A percentile compares a stretch with the other conserved stretches of the same genome.
Conservation (phyloP, 23 tunicate genomes). For the Trididemnum nubilum region DNA sequence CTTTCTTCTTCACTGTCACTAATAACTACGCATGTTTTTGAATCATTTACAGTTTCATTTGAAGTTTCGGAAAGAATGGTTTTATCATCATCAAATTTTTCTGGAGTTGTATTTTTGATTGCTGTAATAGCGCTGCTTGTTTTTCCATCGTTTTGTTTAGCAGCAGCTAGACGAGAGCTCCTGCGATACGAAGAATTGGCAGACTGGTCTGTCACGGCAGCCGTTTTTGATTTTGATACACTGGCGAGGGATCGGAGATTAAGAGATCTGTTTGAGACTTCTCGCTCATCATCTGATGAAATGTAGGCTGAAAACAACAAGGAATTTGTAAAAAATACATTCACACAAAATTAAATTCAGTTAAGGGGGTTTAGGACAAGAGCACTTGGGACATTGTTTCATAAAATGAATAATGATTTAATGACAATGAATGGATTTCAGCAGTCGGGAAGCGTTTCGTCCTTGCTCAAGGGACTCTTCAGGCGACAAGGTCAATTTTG, state of each 20-base stretch:
- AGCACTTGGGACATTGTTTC: too few species aligned
- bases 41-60: not conserved
- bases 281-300: slow-evolving; percentile 1
- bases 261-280: not conserved
- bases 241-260: slow-evolving; percentile 3
- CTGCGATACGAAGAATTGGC: not conserved
- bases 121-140: not conserved
- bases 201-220: not conserved
- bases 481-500: too few species aligned
- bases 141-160: not conserved
- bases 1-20: slow-evolving; percentile 4
- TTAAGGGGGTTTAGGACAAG: too few species aligned
- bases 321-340: too few species aligned
- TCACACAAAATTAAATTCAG: too few species aligned
- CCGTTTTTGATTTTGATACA: too few species aligned
- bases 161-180: not conserved
- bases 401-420: too few species aligned
- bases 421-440: too few species aligned
- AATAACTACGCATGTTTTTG: not conserved
- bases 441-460: too few species aligned
- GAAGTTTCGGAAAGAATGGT: not conserved
- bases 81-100: not conserved
- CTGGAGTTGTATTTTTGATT: too few species aligned
- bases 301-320: not conserved
- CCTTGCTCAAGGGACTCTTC: too few species aligned